Evolutionary conservation across 2,113 vertebrate species (phyloP).

Genomic region (Probosciger aterrimus): DNA sequence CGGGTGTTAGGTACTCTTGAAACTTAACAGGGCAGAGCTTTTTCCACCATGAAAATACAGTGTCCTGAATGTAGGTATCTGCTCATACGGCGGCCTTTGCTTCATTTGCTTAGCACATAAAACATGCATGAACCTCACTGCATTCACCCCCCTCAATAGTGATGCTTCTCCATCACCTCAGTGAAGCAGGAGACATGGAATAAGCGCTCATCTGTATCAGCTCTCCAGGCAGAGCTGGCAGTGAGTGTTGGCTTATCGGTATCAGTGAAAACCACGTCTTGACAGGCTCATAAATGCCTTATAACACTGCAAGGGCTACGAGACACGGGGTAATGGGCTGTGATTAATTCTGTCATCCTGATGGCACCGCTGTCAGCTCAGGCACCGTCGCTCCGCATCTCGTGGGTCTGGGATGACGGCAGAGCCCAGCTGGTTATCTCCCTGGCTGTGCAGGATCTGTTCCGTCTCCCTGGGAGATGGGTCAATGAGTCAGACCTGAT

Average conservation of each 20-base stretch:
- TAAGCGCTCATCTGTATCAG: fast-evolving
- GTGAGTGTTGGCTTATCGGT: background rate
- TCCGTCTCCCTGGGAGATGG: fast-evolving
- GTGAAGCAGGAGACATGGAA: background rate
- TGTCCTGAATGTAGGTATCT: background rate
- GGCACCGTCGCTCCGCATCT: background rate
- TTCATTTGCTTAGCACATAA: background rate
- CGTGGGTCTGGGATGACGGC: background rate
- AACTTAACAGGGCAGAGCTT: background rate
- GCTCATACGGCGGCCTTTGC: background rate
- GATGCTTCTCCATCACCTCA: background rate
- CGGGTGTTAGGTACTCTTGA: fast-evolving
- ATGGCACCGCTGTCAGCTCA: background rate
- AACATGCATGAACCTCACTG: fast-evolving
- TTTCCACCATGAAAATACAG: background rate
- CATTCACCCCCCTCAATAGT: fast-evolving
- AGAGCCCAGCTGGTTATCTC: background rate
- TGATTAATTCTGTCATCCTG: background rate
- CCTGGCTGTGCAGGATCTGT: background rate
- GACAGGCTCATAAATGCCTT: background rate
- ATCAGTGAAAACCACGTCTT: background rate
- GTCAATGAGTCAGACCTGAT: background rate
- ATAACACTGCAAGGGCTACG: background rate
- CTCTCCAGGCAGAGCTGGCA: background rate
- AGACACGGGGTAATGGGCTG: background rate